Conservation (phyloP, 2,888 invertebrate genomes). For the Euphydryas editha region DNA sequence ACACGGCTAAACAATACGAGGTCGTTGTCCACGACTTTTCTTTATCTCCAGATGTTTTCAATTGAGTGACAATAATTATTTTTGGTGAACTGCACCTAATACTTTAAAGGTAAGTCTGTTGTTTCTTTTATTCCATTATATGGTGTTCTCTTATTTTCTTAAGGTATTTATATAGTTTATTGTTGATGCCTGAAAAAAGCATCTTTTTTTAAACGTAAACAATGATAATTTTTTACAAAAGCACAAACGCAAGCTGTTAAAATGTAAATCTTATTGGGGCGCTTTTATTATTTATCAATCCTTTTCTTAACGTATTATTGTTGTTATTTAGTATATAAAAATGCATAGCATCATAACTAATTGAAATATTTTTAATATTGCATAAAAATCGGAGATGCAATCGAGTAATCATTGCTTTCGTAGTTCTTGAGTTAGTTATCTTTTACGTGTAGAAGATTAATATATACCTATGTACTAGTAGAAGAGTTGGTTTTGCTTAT, state of each 20-base stretch:
- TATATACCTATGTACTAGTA: neutral
- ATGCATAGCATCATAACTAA: neutral
- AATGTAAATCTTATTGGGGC: neutral
- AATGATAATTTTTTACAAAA: neutral
- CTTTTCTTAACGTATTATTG: neutral
- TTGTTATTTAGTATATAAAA: neutral
- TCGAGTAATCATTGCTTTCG: no score
- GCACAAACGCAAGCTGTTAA: constrained; percentile 5
- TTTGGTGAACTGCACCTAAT: constrained; percentile 35
- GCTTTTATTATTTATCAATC: neutral
- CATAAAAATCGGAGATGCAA: neutral
- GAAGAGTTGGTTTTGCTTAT: neutral
- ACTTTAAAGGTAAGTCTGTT: constrained; percentile 69
- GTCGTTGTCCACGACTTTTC: constrained; percentile 66
- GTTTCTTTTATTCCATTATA: constrained; percentile 41
- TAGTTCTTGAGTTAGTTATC: neutral
- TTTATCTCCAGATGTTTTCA: constrained; percentile 63
- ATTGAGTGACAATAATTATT: constrained; percentile 58
- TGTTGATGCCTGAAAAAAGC: constrained; percentile 2
- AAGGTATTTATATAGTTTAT: constrained; percentile 13
- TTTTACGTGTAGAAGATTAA: neutral
- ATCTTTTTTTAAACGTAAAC: neutral
- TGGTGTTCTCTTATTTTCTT: constrained; percentile 22
- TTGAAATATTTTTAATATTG: neutral
- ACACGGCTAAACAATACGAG: constrained; percentile 65